These are phyloP conservation scores for Atherinosoma microstoma DNA, from an alignment of 2,797 vertebrate species.

Conservation along the genomic window DNA sequence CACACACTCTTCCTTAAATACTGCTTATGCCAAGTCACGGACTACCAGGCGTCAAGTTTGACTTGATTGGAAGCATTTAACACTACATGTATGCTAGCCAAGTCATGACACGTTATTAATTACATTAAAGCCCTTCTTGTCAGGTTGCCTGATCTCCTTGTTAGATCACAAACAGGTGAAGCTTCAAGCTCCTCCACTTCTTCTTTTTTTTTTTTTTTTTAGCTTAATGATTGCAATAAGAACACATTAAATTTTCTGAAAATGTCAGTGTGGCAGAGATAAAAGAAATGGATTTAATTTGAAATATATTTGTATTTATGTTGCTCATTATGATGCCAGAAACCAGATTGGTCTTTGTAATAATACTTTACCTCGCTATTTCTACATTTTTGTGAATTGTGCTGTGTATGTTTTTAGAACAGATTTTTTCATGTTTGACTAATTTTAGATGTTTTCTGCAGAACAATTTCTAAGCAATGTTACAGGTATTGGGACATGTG, in stretches of 20 bases:
- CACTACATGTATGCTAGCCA: constrained; percentile 59
- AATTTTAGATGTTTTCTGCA: too few species aligned
- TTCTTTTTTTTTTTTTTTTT: background rate
- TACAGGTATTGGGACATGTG: background rate
- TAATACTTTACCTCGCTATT: background rate
- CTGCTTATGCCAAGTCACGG: constrained; percentile 79
- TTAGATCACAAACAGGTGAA: constrained; percentile 62
- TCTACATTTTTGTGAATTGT: background rate
- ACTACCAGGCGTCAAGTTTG: constrained; percentile 54
- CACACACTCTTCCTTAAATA: constrained; percentile 66
- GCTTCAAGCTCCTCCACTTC: constrained; percentile 29
- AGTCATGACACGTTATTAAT: constrained; percentile 73
- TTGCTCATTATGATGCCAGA: background rate
- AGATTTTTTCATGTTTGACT: too few species aligned
- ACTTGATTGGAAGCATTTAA: constrained; percentile 60
- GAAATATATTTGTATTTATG: background rate
- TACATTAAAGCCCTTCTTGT: constrained; percentile 62
- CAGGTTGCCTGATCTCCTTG: constrained; percentile 49
- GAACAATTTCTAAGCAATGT: too few species aligned
- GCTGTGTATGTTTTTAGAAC: background rate
- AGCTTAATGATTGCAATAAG: constrained; percentile 11
- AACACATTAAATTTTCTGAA: constrained; percentile 13
- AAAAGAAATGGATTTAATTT: background rate
- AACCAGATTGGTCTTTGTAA: background rate
- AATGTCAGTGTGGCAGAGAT: background rate